These are phyloP conservation scores for Zosterops lateralis DNA, from an alignment of 2,113 vertebrate genomes.

Conservation along the genomic window DNA sequence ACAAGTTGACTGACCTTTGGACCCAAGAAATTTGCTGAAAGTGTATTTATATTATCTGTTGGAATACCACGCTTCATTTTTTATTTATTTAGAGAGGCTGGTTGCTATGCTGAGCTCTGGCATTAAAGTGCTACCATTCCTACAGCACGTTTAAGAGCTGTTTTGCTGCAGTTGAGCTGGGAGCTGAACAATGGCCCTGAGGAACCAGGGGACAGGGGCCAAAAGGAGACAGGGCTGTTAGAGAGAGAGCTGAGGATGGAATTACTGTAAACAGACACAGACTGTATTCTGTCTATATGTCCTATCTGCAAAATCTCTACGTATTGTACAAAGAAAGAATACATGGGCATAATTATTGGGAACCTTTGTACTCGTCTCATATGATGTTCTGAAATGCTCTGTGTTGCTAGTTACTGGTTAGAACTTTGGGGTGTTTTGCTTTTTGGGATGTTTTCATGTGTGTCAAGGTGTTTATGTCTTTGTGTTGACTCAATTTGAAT, in stretches of 20 bases:
- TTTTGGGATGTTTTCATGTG: background rate
- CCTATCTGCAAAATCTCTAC: background rate
- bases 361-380: background rate
- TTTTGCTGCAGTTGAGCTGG: background rate
- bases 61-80: background rate
- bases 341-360: background rate
- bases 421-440: fast-evolving
- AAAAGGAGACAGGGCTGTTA: background rate
- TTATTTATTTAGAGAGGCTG: constrained; percentile 11
- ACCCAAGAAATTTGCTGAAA: constrained; percentile 63
- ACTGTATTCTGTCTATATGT: background rate
- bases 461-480: background rate
- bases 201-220: background rate
- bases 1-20: constrained; percentile 72
- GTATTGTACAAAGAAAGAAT: background rate
- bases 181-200: background rate
- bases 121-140: background rate
- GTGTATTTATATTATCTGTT: constrained; percentile 45
- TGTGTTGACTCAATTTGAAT: background rate
- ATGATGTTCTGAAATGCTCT: background rate
- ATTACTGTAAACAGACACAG: background rate
- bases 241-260: background rate
- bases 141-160: background rate
- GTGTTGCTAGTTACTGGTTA: background rate
- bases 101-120: constrained; percentile 37